Base-by-base conservation (phyloP, 1,140 invertebrate species). In the Venustaconcha ellipsiformis region DNA sequence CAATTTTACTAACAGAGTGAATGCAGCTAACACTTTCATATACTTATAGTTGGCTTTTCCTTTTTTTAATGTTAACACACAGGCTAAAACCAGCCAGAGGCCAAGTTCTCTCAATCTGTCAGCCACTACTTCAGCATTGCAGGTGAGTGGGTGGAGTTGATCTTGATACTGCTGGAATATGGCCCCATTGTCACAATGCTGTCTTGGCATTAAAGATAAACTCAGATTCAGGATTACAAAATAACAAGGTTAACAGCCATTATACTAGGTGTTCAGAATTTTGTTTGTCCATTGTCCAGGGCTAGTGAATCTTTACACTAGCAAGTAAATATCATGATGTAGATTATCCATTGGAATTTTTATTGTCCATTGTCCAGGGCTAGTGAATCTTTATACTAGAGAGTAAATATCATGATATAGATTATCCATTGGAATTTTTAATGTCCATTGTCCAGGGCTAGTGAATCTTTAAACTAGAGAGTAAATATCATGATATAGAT, bases 61-160 rank as follows among this genome's bases (percentile, higher is more conserved):
- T 37, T 37, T 37, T 37, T 8, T 37, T n/a, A 37, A 37, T 37
- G 37, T 37, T 37, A 37, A 37, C 37, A 37, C 37, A 37, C 37
- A 37, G 77, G 77, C 79, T 67, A 86, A 87, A 80, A 77, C 81
- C 66, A 83, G 84, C 70, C 84, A 85, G 73, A 82, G 87, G 75
- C 84, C 86, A n/a, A 86, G 86, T 72, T 82, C 83, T 73, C 80
- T 88, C 58, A 87, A 86, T 78, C 70, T 87, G 62, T 81, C 83
- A 26, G 84, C 87, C 56, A 88, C 85, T 65, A 88, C 86, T 2
- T 79, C 84, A 63, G 87, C 87, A 14, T 78, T 88, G 14, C 87
- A 88, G 87, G 87, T 88, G 67, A 86, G 86, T 85, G 23, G 15
- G 20, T n/a, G 5, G 8, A 37, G 37, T 37, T 37, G 37, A 37